These are phyloP conservation scores for Petrolisthes cinctipes DNA, from an alignment of 2,888 invertebrate species.

Conservation along the genomic window DNA sequence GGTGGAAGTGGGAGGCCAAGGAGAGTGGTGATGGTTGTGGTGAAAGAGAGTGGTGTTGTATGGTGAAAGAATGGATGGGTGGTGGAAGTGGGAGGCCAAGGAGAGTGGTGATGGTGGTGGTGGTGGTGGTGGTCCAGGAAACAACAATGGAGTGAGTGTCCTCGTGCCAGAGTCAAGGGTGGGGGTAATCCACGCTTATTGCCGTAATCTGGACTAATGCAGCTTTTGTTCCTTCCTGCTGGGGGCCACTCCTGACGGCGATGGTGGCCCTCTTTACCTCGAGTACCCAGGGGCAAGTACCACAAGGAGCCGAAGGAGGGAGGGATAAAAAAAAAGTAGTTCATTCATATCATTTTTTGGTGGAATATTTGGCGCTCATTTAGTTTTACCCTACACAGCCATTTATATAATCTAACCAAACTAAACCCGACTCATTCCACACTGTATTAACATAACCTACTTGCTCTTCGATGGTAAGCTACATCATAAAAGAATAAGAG, in stretches of 20 bases:
- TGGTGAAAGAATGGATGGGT: neutral
- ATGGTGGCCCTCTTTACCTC: neutral
- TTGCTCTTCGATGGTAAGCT: no score
- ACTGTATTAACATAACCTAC: no score
- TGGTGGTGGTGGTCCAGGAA: constrained; percentile 2
- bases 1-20: no score
- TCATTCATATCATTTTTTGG: no score
- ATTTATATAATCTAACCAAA: no score
- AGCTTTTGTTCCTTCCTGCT: constrained; percentile 47
- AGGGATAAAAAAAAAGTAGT: neutral
- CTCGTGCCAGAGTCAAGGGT: constrained; percentile 46
- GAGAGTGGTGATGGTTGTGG: neutral
- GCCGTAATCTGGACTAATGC: constrained; percentile 59
- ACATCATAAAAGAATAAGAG: no score
- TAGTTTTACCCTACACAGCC: no score
- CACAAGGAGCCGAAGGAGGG: neutral
- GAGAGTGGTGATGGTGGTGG: constrained; percentile 6
- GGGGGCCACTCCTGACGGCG: constrained; percentile 11
- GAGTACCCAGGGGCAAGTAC: constrained; percentile 20
- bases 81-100: neutral
- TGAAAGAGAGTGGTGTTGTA: no score
- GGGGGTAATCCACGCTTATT: constrained; percentile 57
- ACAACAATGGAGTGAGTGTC: constrained; percentile 44
- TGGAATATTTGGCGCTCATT: no score
- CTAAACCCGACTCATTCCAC: no score